Conservation (phyloP, 2,113 vertebrate species). For the Urocolius indicus region DNA sequence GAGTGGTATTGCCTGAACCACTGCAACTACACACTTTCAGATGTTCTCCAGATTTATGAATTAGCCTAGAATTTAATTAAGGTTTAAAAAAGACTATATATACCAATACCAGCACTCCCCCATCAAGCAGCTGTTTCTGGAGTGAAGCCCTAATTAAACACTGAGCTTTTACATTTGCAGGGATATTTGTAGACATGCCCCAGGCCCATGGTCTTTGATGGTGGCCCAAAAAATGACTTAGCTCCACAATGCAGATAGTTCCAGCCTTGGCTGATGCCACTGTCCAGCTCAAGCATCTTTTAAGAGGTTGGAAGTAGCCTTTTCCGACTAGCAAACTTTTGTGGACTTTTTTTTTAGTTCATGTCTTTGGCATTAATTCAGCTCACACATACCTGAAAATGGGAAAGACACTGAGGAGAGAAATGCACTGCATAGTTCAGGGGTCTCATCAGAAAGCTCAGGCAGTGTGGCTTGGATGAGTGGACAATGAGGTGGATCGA, state of each 20-base stretch:
- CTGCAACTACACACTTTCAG: background rate
- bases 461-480: no score
- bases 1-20: background rate
- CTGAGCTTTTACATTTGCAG: background rate
- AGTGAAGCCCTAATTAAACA: background rate
- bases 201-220: background rate
- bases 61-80: background rate
- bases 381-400: background rate
- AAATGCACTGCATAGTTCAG: background rate
- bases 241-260: background rate
- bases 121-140: background rate
- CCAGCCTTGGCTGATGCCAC: background rate
- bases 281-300: background rate
- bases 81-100: background rate
- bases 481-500: no score
- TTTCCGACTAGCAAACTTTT: background rate
- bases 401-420: background rate
- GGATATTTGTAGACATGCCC: background rate
- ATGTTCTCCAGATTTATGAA: background rate
- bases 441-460: background rate
- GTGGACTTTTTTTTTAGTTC: background rate
- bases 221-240: background rate
- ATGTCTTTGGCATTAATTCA: background rate
- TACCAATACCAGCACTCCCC: background rate
- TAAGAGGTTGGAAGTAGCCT: background rate